Conservation (phyloP, 2,888 invertebrate species). For the Nebria brevicollis region DNA sequence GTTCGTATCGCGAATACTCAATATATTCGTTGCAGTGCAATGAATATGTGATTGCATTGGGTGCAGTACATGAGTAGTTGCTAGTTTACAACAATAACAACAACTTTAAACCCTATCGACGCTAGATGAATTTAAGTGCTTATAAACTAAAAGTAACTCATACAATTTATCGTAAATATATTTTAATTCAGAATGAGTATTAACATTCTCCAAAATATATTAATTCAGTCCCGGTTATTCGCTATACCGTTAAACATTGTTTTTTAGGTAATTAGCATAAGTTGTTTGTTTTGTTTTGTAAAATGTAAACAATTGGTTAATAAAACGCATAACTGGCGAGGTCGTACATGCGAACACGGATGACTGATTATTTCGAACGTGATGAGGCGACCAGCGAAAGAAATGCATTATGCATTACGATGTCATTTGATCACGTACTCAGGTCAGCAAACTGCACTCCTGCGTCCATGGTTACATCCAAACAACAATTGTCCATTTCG, state of each 20-base stretch:
- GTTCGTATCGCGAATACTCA: slow-evolving; percentile 31
- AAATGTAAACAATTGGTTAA: neutral
- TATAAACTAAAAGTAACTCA: neutral
- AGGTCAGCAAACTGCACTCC: slow-evolving; percentile 15
- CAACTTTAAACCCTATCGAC: neutral
- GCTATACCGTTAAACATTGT: neutral
- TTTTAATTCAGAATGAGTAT: too few relatives aligned
- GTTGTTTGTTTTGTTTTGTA: neutral
- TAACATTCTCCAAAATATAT: too few relatives aligned
- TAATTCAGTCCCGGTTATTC: too few relatives aligned
- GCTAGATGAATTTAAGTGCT: neutral
- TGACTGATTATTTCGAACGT: neutral
- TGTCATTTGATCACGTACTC: slow-evolving; percentile 5
- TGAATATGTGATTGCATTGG: slow-evolving; percentile 42
- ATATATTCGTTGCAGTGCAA: slow-evolving; percentile 28
- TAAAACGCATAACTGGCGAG: neutral
- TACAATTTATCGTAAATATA: too few relatives aligned
- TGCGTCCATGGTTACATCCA: neutral
- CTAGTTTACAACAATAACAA: neutral
- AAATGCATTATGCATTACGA: neutral
- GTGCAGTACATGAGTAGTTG: slow-evolving; percentile 20
- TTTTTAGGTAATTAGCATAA: neutral
- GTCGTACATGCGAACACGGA: neutral
- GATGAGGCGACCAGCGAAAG: neutral
- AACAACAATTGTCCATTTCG: neutral